Evolutionary conservation across 1,140 invertebrate species (phyloP).

Genomic region (Goniozus legneri): DNA sequence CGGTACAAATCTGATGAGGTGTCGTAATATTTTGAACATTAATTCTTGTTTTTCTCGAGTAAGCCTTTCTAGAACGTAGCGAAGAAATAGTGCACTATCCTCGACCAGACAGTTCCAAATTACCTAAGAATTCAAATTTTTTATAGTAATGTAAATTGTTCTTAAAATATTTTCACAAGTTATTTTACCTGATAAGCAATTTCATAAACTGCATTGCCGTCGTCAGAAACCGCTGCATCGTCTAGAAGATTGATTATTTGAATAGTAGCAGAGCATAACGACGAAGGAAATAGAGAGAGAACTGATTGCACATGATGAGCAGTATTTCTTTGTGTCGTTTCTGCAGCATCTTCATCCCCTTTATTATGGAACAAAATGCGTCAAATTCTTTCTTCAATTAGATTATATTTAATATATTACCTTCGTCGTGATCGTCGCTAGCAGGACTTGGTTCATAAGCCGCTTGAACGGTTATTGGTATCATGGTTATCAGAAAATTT

Average conservation of each 20-base stretch:
- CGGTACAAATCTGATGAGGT: slow-evolving; percentile 89
- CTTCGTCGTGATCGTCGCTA: slow-evolving; percentile 84
- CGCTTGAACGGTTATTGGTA: slow-evolving; percentile 91
- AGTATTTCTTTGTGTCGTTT: slow-evolving; percentile 64
- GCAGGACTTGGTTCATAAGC: slow-evolving; percentile 89
- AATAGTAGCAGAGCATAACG: slow-evolving; percentile 90
- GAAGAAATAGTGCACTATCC: slow-evolving; percentile 92
- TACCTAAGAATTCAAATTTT: slow-evolving; percentile 59
- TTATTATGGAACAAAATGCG: not conserved
- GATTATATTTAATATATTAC: slow-evolving; percentile 41
- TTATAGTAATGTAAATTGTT: not conserved
- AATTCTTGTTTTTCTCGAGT: slow-evolving; percentile 94
- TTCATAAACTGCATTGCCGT: slow-evolving; percentile 89
- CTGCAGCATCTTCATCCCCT: slow-evolving; percentile 66
- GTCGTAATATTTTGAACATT: slow-evolving; percentile 90
- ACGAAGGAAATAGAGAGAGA: slow-evolving; percentile 94
- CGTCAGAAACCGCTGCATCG: slow-evolving; percentile 91
- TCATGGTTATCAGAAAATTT: slow-evolving; percentile 95
- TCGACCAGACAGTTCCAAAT: slow-evolving; percentile 98
- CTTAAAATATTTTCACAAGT: slow-evolving; percentile 1
- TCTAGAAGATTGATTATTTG: slow-evolving; percentile 93
- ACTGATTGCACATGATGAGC: slow-evolving; percentile 83
- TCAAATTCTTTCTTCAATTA: not conserved
- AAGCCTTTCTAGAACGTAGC: slow-evolving; percentile 93
- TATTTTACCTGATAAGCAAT: slow-evolving; percentile 80